Base-by-base conservation (phyloP, 2,888 invertebrate genomes). In the Lacanobia wlatinum region DNA sequence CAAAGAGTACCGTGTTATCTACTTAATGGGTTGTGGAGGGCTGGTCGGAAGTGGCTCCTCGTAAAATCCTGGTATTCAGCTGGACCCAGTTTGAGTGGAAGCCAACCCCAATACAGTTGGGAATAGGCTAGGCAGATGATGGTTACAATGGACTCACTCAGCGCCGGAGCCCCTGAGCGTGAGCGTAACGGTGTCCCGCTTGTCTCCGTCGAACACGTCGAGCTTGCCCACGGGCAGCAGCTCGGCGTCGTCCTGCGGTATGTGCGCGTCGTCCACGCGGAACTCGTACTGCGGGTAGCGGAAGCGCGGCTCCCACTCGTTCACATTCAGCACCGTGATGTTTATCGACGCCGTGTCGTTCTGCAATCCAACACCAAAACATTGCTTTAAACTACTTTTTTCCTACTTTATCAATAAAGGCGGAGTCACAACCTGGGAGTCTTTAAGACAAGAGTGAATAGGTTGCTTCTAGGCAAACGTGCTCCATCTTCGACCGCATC, bases 241-340 rank as follows among this genome's bases (percentile, higher is more conserved):
- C 56, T 96, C 93, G 16, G 76, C 77, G 55, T 70, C 81, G 12
- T 72, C 80, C n/a, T 73, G 75, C 91, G 86, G 92, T 75, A 76
- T 81, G 69, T 83, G 93, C 77, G 76, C 83, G 70, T 84, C 92
- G 85, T 93, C 91, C 80, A 97, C 95, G 78, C 96, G 96, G 94
- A 99, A 99, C 94, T 98, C 98, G 93, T 99, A 99, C 92, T 98
- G 98, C 8, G 98, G 97, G 93, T 98, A 98, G 1, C 98, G 97
- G 95, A 99, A 99, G 71, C 98, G 97, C 0, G 99, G 99, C 92
- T 98, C 98, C 98, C 99, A 99, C 91, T 99, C 99, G 94, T 99
- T 99, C 12, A 98, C 98, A 92, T 99, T 98, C 85, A 97, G 95
- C 21, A 99, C 98, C 1, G 98, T 97, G 43, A 99, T 96, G 87